These are phyloP conservation scores for Graptemys geographica DNA, from an alignment of 2,797 vertebrate species.

Conservation along the genomic window DNA sequence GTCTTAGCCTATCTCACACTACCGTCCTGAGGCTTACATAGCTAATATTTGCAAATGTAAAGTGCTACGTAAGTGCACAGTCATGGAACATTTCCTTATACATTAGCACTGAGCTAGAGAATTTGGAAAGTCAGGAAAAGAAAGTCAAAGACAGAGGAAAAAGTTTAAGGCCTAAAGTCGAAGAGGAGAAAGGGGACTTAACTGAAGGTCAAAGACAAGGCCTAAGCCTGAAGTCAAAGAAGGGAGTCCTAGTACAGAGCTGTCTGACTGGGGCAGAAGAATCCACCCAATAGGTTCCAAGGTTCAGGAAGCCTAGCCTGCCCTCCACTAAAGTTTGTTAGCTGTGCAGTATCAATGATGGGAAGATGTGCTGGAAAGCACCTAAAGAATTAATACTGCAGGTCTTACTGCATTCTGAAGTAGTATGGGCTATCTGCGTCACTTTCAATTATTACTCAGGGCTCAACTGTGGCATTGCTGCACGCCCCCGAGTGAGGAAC, in stretches of 20 bases:
- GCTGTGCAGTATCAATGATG: background rate
- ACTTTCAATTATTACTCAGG: background rate
- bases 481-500: background rate
- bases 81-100: background rate
- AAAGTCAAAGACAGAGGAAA: background rate
- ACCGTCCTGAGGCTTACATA: background rate
- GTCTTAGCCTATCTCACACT: background rate
- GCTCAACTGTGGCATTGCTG: background rate
- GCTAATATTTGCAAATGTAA: background rate
- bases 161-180: background rate
- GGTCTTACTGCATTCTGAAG: background rate
- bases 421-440: background rate
- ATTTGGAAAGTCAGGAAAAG: background rate
- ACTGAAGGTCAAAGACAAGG: background rate
- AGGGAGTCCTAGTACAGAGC: background rate
- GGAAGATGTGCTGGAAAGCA: background rate
- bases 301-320: background rate
- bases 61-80: background rate
- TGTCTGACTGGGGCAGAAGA: background rate
- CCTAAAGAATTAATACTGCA: background rate
- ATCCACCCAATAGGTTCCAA: background rate
- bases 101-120: background rate
- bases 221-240: background rate
- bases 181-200: background rate
- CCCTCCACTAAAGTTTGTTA: background rate